These are phyloP conservation scores for Cygnus atratus DNA, from an alignment of 2,113 vertebrate genomes.

Conservation along the genomic window DNA sequence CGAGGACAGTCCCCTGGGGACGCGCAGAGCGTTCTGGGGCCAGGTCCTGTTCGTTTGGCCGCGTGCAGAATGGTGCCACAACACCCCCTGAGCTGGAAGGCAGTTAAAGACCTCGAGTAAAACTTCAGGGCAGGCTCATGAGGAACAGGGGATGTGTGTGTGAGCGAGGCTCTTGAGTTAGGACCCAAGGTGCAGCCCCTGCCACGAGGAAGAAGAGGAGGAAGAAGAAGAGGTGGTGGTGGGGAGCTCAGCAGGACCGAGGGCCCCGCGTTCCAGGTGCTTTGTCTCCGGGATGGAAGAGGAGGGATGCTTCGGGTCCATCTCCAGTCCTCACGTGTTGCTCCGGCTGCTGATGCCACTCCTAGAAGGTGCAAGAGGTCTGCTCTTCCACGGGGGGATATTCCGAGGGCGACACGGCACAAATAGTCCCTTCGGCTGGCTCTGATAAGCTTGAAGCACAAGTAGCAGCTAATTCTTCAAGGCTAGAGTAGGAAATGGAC, in stretches of 20 bases:
- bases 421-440: neutral
- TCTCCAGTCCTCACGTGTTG: neutral
- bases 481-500: rapidly evolving
- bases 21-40: rapidly evolving
- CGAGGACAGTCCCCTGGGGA: too few species aligned
- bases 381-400: neutral
- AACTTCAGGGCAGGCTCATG: neutral
- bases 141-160: neutral
- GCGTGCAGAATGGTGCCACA: neutral
- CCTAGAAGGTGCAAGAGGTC: neutral
- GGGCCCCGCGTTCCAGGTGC: neutral
- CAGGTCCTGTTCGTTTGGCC: neutral
- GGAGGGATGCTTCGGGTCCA: neutral
- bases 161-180: neutral
- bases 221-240: neutral
- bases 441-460: neutral
- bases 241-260: neutral
- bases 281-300: neutral
- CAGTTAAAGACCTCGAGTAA: too few species aligned
- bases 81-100: neutral
- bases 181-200: neutral
- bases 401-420: neutral
- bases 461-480: rapidly evolving
- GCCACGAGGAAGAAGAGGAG: neutral
- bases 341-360: neutral